These are phyloP conservation scores for Zoanthus sociatus DNA, from an alignment of 92 coral and sea anemone genomes.

Conservation along the genomic window DNA sequence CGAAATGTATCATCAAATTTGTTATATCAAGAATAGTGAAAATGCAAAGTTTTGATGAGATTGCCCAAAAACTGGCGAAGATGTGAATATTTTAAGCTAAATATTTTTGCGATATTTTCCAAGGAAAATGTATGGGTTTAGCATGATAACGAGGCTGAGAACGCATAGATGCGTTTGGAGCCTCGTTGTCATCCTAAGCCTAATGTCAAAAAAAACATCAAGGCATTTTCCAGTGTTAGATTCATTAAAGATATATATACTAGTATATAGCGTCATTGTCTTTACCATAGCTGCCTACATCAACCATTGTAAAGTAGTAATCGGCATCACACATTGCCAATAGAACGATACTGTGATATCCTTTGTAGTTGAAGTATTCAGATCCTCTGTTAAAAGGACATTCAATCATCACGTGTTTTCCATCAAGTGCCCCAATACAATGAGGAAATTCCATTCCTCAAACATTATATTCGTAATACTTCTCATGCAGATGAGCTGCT, in stretches of 20 bases:
- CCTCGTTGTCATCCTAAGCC: no score
- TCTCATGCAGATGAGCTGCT: conserved; percentile 55
- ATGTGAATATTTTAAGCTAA: no score
- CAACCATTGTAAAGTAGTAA: conserved; percentile 25
- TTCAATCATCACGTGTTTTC: conserved; percentile 33
- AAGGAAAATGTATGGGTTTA: no score
- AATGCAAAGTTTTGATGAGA: no score
- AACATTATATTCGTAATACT: conserved; percentile 59
- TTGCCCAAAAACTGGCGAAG: no score
- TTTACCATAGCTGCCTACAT: conserved; percentile 38
- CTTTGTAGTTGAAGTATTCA: conserved; percentile 46
- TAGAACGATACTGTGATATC: conserved; percentile 39
- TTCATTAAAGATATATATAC: conserved; percentile 26
- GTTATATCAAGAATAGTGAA: no score
- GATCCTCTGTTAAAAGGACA: conserved; percentile 40
- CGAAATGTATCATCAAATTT: no score
- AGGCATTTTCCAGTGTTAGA: conserved; percentile 13
- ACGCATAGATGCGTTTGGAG: no score
- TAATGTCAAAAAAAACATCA: background rate
- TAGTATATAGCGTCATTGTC: conserved; percentile 27
- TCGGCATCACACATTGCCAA: conserved; percentile 37
- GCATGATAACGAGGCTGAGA: no score
- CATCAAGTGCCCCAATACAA: conserved; percentile 48
- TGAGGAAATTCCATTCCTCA: conserved; percentile 52
- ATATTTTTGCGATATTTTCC: no score